Conservation (phyloP, 2,113 vertebrate species). For the Sander lucioperca region DNA sequence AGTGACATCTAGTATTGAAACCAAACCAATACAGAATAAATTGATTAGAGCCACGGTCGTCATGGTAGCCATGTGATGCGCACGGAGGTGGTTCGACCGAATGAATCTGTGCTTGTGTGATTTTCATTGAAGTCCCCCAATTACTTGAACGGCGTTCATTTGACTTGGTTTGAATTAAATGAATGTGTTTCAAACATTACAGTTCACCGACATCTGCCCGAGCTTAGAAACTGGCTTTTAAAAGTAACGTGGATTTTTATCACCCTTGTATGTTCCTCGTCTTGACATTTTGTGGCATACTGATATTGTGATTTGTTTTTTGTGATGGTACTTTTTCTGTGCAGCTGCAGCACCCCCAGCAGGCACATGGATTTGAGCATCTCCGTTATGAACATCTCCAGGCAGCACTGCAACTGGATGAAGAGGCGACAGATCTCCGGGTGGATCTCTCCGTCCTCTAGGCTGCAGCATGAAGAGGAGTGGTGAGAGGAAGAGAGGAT, state of each 20-base stretch:
- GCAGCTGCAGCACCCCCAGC: slow-evolving; percentile 95
- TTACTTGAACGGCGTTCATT: too few relatives aligned
- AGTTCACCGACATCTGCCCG: too few relatives aligned
- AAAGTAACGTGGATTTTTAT: too few relatives aligned
- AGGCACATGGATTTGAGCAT: slow-evolving; percentile 98
- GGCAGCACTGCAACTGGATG: slow-evolving; percentile 97
- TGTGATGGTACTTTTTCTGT: slow-evolving; percentile 89
- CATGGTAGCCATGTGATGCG: too few relatives aligned
- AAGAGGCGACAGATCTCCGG: slow-evolving; percentile 97
- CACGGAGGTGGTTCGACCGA: too few relatives aligned
- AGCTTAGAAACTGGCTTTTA: too few relatives aligned
- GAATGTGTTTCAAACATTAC: too few relatives aligned
- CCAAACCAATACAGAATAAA: too few relatives aligned
- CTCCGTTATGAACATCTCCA: slow-evolving; percentile 99
- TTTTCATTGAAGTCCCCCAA: not conserved
- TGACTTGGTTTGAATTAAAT: too few relatives aligned
- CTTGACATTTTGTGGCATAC: not conserved
- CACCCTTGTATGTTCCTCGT: not conserved
- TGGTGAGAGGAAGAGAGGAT: not conserved
- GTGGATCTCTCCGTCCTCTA: slow-evolving; percentile 96
- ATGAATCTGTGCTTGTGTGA: not conserved
- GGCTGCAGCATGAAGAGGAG: slow-evolving; percentile 76
- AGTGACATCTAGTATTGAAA: too few relatives aligned
- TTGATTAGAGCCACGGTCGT: too few relatives aligned
- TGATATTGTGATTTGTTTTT: not conserved